These are phyloP conservation scores for Nothobranchius kuhntae DNA, from an alignment of 2,113 vertebrate species.

Conservation along the genomic window DNA sequence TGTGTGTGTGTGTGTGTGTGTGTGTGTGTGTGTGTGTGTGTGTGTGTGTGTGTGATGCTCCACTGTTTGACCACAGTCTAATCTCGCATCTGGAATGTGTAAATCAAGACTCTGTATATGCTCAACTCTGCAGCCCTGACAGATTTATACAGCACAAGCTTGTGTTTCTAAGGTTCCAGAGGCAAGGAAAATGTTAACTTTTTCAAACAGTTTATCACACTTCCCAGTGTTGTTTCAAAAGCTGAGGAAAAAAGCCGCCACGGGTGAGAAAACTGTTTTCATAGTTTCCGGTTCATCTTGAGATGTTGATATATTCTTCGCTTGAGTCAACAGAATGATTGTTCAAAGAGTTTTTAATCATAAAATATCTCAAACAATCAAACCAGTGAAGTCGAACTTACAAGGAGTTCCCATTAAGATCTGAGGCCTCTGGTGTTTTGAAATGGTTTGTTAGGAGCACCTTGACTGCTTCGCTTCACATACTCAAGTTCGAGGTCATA, in stretches of 20 bases:
- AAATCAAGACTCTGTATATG: slow-evolving; percentile 79
- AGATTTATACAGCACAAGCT: slow-evolving; percentile 77
- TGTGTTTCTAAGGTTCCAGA: slow-evolving; percentile 71
- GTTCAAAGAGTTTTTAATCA: neutral
- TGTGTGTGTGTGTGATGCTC: slow-evolving; percentile 51
- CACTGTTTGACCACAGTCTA: slow-evolving; percentile 60
- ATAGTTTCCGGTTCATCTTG: slow-evolving; percentile 32
- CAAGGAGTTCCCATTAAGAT: neutral
- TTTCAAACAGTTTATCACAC: slow-evolving; percentile 72
- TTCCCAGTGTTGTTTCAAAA: slow-evolving; percentile 55
- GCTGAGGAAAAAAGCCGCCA: slow-evolving; percentile 34
- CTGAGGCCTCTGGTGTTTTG: neutral
- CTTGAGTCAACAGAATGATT: slow-evolving; percentile 1
- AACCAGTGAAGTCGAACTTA: slow-evolving; percentile 1
- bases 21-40: too few species aligned
- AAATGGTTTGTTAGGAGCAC: slow-evolving; percentile 10
- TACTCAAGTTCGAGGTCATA: slow-evolving; percentile 65
- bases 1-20: slow-evolving; percentile 18
- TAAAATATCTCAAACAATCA: neutral
- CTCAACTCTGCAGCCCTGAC: slow-evolving; percentile 72
- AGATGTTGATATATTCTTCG: slow-evolving; percentile 14
- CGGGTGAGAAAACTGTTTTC: slow-evolving; percentile 60
- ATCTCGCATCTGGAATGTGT: slow-evolving; percentile 79
- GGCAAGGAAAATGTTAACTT: slow-evolving; percentile 76
- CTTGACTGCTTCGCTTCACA: slow-evolving; percentile 33